Evolutionary conservation across 2,888 invertebrate species (phyloP).

Genomic region (Hirtodrosophila trivittata): DNA sequence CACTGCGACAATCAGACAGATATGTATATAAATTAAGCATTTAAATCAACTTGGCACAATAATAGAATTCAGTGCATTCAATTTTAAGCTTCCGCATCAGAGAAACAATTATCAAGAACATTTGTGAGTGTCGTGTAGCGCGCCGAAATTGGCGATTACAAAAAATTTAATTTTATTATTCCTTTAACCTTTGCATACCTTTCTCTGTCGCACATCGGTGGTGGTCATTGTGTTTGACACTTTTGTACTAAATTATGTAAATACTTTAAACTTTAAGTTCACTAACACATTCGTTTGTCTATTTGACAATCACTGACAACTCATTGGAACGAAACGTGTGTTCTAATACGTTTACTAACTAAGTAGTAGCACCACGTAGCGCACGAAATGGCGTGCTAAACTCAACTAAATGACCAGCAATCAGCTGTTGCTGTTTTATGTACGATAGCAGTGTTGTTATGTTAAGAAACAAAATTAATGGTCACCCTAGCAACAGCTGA

Average conservation of each 20-base stretch:
- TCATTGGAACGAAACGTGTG: conserved; percentile 16
- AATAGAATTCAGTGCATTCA: too few species aligned
- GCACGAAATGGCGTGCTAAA: conserved; percentile 61
- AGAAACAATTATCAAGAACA: conserved; percentile 7
- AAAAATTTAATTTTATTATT: conserved; percentile 26
- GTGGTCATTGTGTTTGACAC: conserved; percentile 69
- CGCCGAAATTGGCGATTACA: conserved; percentile 38
- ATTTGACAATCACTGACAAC: conserved; percentile 15
- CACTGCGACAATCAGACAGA: too few species aligned
- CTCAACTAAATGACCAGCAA: conserved; percentile 40
- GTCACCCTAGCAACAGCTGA: conserved; percentile 26
- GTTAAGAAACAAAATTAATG: conserved; percentile 7
- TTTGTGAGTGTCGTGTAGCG: neutral
- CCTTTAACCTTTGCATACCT: conserved; percentile 74
- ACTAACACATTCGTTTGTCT: conserved; percentile 29
- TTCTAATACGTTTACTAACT: conserved; percentile 9
- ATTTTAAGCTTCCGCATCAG: conserved; percentile 39
- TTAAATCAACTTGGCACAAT: conserved; percentile 57
- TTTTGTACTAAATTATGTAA: conserved; percentile 34
- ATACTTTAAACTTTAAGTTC: conserved; percentile 22
- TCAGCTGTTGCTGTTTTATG: conserved; percentile 44
- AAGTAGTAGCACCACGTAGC: conserved; percentile 34
- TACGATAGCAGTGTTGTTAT: conserved; percentile 10
- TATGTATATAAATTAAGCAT: conserved; percentile 20
- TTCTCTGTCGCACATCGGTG: conserved; percentile 80